Evolutionary conservation across 2,797 vertebrate species (phyloP).

Genomic region (Manis crassicaudata): DNA sequence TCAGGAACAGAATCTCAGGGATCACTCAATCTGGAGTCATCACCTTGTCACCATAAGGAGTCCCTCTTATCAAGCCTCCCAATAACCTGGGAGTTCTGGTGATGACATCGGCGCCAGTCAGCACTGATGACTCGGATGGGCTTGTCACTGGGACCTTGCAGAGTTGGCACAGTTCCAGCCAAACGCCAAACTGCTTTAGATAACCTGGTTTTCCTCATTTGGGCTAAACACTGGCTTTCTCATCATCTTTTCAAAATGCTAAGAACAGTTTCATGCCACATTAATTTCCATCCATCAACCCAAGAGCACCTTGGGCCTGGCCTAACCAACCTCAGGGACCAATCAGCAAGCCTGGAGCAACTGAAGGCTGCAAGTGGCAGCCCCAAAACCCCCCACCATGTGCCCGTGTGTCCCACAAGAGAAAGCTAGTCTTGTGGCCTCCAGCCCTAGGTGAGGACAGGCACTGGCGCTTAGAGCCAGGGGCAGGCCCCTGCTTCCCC

Average conservation of each 20-base stretch:
- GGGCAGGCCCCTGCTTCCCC: slow-evolving; percentile 72
- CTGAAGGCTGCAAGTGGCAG: neutral
- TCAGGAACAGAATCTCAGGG: neutral
- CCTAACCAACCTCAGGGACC: neutral
- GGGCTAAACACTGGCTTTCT: neutral
- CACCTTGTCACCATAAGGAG: neutral
- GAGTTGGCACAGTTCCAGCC: neutral
- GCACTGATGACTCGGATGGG: neutral
- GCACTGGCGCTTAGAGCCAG: too few relatives aligned
- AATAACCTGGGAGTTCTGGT: neutral
- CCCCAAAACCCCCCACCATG: neutral
- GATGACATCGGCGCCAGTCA: neutral
- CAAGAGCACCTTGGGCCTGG: neutral
- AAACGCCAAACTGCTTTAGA: neutral
- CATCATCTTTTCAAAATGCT: neutral
- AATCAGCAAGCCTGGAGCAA: neutral
- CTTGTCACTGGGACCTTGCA: neutral
- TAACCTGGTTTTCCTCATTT: neutral
- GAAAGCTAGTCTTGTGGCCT: slow-evolving; percentile 31
- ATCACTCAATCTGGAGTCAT: neutral
- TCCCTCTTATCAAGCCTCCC: neutral
- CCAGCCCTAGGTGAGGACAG: slow-evolving; percentile 59
- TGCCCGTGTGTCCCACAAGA: neutral
- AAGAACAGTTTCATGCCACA: neutral
- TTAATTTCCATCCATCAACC: slow-evolving; percentile 2